Evolutionary conservation across 2,113 vertebrate species (phyloP).

Genomic region (Ahaetulla prasina): DNA sequence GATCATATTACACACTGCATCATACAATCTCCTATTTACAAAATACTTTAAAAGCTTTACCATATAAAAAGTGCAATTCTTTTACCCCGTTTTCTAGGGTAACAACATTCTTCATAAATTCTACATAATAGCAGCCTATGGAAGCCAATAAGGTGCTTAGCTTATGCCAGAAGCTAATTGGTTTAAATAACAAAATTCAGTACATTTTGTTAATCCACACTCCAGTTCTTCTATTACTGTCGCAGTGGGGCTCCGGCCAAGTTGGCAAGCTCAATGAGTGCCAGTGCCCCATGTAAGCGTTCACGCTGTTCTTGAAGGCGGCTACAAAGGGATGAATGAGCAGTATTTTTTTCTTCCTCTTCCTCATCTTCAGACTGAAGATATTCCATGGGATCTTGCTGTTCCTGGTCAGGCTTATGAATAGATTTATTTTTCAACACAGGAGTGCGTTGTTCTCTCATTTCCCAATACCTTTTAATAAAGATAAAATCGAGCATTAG

Average conservation of each 20-base stretch:
- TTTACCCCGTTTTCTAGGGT: conserved; percentile 69
- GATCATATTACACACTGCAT: conserved; percentile 74
- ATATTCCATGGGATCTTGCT: conserved; percentile 93
- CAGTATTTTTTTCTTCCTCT: conserved; percentile 72
- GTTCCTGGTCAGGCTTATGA: conserved; percentile 87
- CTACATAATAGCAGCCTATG: conserved; percentile 99
- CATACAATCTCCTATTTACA: conserved; percentile 79
- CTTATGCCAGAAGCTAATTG: conserved; percentile 79
- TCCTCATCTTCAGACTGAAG: conserved; percentile 87
- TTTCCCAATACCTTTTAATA: conserved; percentile 87
- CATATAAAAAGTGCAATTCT: conserved; percentile 81
- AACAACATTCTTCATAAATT: conserved; percentile 95
- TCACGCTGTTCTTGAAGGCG: conserved; percentile 92
- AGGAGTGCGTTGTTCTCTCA: conserved; percentile 83
- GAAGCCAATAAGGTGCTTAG: conserved; percentile 99
- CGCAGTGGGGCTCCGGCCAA: conserved; percentile 75
- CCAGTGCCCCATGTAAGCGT: conserved; percentile 91
- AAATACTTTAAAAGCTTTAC: conserved; percentile 78
- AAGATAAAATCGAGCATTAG: background rate
- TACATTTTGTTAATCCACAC: conserved; percentile 52
- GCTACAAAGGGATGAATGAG: conserved; percentile 75
- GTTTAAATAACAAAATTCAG: conserved; percentile 65
- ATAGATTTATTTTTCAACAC: conserved; percentile 77
- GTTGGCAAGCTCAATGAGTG: conserved; percentile 96
- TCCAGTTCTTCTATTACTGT: conserved; percentile 57